These are phyloP conservation scores for Lepidochitona cinerea DNA, from an alignment of 2,888 invertebrate species.

Conservation along the genomic window DNA sequence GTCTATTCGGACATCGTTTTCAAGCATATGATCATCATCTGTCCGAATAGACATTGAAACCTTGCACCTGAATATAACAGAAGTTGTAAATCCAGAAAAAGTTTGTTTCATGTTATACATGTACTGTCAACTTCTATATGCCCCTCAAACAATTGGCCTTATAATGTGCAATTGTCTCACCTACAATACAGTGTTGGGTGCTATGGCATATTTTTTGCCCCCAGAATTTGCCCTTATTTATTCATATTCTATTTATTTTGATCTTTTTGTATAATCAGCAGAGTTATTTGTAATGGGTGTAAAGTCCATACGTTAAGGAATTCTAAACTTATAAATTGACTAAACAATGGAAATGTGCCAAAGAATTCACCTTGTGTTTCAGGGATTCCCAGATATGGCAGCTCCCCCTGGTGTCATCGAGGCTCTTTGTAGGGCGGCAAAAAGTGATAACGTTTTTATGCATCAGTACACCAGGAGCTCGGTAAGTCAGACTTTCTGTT, in stretches of 20 bases:
- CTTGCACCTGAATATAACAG: too few relatives aligned
- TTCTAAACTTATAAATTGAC: background rate
- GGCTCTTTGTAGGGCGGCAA: conserved; percentile 80
- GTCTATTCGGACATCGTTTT: too few relatives aligned
- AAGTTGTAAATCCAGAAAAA: too few relatives aligned
- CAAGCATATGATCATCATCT: too few relatives aligned
- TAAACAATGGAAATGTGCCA: background rate
- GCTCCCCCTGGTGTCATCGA: conserved; percentile 84
- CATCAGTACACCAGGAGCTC: conserved; percentile 96
- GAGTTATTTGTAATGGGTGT: background rate
- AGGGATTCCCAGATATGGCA: conserved; percentile 93
- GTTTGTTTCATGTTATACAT: too few relatives aligned
- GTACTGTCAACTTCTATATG: too few relatives aligned
- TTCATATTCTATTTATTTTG: background rate
- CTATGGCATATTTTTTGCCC: background rate
- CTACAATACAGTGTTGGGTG: too few relatives aligned
- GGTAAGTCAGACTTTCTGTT: too few relatives aligned
- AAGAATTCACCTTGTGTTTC: conserved; percentile 14
- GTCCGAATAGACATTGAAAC: too few relatives aligned
- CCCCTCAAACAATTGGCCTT: too few relatives aligned
- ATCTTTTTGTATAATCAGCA: too few relatives aligned
- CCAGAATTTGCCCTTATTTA: background rate
- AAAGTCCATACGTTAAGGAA: background rate
- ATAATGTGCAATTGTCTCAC: background rate
- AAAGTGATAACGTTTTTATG: conserved; percentile 79